Evolutionary conservation across 2,113 vertebrate species (phyloP), one percentile per base, ranked within the genome.

Genomic region (Oryzias javanicus): DNA sequence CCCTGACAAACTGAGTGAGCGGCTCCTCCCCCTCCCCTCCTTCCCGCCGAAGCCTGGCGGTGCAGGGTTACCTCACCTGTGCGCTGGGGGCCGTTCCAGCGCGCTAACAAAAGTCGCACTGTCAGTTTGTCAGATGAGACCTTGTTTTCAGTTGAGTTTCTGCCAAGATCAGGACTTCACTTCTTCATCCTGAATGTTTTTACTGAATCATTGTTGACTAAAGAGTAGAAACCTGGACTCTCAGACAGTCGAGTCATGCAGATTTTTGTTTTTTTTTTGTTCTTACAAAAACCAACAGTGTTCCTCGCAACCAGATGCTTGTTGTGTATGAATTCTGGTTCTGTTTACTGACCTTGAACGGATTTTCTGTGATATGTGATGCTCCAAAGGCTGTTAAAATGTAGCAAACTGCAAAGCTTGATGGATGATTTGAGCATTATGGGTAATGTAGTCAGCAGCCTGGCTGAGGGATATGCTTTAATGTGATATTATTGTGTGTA

Each of bases 31-130:
- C 60, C 12, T 53, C 45, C 46, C 62, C 74, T 44, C 55, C 64
- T 70, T 64, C 62, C 51, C 18, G 17, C 27, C 55, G 64, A 67
- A 57, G 45, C 54, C 68, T 48, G 68, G 64, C 20, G 67, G 59
- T 66, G n/a, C 55, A 25, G 75, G 60, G 63, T 78, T 78, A 69
- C 59, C 53, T 81, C 86, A 88, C 81, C 80, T 86, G 68, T 68
- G 64, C 48, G 44, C 45, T 16, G 18, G 42, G 51, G 47, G 62
- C 61, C 42, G 55, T 4, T 62, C 68, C 46, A 19, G 14, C 48
- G 2, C 8, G 47, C 40, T 64, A 55, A 56, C 54, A 40, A 70
- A 65, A 65, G 20, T 16, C 41, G 19, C 22, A 50, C 49, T 44
- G 24, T 44, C 49, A 45, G 58, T 72, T 55, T 56, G 62, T 65